Evolutionary conservation across 2,113 vertebrate species (phyloP).

Genomic region (Callithrix jacchus): DNA sequence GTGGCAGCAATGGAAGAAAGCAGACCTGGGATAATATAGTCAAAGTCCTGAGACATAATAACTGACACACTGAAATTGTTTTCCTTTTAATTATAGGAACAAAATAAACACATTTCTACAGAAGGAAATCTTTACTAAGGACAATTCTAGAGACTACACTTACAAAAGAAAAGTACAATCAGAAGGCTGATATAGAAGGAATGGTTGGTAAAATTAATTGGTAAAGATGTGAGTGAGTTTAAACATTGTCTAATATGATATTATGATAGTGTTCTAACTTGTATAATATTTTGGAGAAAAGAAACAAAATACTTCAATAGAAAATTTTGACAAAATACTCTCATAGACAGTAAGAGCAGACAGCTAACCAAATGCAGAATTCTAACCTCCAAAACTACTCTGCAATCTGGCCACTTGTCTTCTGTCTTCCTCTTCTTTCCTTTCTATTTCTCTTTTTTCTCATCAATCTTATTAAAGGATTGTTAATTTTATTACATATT

Average conservation of each 20-base stretch:
- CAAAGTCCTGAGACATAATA: neutral
- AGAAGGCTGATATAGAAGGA: neutral
- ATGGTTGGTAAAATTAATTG: neutral
- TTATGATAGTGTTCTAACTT: neutral
- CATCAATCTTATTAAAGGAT: neutral
- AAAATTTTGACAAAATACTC: too few relatives aligned
- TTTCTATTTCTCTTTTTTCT: neutral
- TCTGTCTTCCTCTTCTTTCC: neutral
- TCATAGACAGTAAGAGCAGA: neutral
- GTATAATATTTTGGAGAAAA: neutral
- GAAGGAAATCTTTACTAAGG: neutral
- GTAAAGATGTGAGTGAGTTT: neutral
- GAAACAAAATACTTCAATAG: neutral
- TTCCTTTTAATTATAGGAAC: neutral
- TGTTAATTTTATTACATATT: neutral
- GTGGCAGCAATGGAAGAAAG: fast-evolving
- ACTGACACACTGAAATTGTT: neutral
- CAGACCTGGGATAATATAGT: neutral
- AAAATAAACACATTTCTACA: neutral
- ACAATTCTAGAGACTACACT: neutral
- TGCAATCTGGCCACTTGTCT: neutral
- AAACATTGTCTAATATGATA: neutral
- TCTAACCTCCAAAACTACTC: neutral
- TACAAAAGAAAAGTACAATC: neutral
- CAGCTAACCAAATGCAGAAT: neutral